Evolutionary conservation across 2,797 vertebrate genomes (phyloP).

Genomic region (Oreochromis mossambicus): DNA sequence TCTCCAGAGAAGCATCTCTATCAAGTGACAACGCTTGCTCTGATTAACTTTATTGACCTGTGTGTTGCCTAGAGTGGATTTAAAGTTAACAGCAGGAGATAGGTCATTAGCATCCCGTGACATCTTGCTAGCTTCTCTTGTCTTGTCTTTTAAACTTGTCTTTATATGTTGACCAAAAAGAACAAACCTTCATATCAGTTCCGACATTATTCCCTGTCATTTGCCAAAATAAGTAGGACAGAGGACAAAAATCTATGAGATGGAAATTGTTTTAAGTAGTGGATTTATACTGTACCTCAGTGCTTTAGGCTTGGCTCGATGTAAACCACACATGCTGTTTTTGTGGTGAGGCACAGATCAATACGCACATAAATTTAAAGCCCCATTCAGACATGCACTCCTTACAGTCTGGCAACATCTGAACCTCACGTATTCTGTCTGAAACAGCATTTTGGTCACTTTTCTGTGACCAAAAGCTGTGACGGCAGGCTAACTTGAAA

Average conservation of each 20-base stretch:
- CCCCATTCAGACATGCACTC: neutral
- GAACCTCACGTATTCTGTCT: neutral
- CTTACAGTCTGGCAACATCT: neutral
- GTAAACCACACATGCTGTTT: neutral
- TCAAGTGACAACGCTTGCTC: neutral
- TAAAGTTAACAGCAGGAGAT: neutral
- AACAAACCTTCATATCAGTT: neutral
- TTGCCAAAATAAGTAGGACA: neutral
- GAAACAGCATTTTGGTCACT: neutral
- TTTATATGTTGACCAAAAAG: neutral
- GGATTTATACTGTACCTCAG: neutral
- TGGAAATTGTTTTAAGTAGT: neutral
- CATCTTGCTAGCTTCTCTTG: neutral
- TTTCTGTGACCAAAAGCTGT: neutral
- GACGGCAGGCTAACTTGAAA: neutral
- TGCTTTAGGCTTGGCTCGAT: neutral
- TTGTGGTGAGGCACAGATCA: neutral
- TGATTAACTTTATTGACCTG: neutral
- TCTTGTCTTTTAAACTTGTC: neutral
- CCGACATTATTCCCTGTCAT: neutral
- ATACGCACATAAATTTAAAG: neutral
- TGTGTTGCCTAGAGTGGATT: neutral
- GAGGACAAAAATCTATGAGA: neutral
- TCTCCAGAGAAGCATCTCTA: conserved; percentile 20
- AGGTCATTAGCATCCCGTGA: neutral